Percentiles rank a stretch among this genome's conserved stretches.
Conservation (phyloP, 1,140 invertebrate species). For the Musca domestica region DNA sequence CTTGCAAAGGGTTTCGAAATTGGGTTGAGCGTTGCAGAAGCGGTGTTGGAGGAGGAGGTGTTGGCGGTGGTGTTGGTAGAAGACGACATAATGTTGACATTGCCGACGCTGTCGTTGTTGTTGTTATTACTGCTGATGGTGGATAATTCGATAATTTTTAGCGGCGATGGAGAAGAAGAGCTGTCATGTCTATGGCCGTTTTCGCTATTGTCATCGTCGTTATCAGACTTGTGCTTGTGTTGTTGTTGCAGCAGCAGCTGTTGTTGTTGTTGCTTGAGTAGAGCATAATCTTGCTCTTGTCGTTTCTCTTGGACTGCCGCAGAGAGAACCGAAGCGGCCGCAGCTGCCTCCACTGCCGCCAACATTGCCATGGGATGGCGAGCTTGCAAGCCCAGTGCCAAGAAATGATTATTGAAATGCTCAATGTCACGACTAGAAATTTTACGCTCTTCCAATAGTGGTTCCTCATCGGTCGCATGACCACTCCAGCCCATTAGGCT, state of each 20-base stretch:
- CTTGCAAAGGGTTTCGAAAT: slow-evolving; percentile 14
- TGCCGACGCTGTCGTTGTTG: neutral
- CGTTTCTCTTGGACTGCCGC: slow-evolving; percentile 33
- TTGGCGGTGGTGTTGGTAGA: neutral
- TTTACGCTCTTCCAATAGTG: slow-evolving; percentile 8
- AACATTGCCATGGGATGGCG: slow-evolving; percentile 19
- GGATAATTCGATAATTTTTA: slow-evolving; percentile 11
- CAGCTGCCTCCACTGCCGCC: slow-evolving; percentile 29
- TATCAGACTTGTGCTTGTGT: slow-evolving; percentile 18
- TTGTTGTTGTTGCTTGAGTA: slow-evolving; percentile 34
- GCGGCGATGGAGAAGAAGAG: neutral
- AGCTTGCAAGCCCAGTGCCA: slow-evolving; percentile 19
- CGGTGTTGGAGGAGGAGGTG: neutral
- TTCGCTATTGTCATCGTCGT: too few relatives aligned
- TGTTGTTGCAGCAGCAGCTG: slow-evolving; percentile 31
- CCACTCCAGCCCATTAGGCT: slow-evolving; percentile 11
- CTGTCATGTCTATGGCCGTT: too few relatives aligned
- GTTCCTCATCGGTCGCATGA: slow-evolving; percentile 11
- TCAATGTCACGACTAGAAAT: slow-evolving; percentile 21
- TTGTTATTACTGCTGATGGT: neutral
- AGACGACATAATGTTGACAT: too few relatives aligned
- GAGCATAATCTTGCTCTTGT: slow-evolving; percentile 29
- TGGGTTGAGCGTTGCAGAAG: neutral
- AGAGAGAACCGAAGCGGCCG: slow-evolving; percentile 24
- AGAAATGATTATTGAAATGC: slow-evolving; percentile 19